Evolutionary conservation across 2,113 vertebrate genomes (phyloP).

Genomic region (Pelecanus crispus): DNA sequence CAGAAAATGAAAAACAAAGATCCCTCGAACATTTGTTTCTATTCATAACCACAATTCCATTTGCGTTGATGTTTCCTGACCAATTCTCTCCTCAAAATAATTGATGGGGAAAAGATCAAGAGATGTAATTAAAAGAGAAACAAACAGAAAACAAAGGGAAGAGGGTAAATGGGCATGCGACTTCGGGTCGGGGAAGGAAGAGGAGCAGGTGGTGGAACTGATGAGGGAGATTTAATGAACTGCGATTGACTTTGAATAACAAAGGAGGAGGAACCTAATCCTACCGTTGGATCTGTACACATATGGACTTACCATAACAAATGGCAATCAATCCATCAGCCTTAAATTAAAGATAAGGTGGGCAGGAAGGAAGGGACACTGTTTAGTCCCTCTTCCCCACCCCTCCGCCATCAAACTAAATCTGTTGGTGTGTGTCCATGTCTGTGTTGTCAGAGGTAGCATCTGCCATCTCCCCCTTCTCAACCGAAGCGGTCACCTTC

Average conservation of each 20-base stretch:
- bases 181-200: constrained; percentile 51
- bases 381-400: background rate
- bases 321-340: constrained; percentile 62
- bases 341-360: constrained; percentile 55
- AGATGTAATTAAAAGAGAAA: constrained; percentile 55
- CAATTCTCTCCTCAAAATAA: constrained; percentile 31
- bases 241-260: constrained; percentile 51
- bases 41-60: constrained; percentile 45
- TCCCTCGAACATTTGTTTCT: background rate
- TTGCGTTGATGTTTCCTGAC: constrained; percentile 44
- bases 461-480: background rate
- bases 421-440: background rate
- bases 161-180: constrained; percentile 27
- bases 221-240: constrained; percentile 68
- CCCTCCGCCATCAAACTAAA: background rate
- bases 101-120: constrained; percentile 38
- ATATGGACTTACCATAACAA: constrained; percentile 66
- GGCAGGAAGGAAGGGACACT: constrained; percentile 49
- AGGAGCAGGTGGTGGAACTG: constrained; percentile 61
- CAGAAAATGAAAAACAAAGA: constrained; percentile 18
- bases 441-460: background rate
- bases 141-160: constrained; percentile 58
- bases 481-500: background rate
- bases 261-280: constrained; percentile 68
- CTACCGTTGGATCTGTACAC: constrained; percentile 42